Evolutionary conservation across 2,888 invertebrate species (phyloP).

Genomic region (Amblyteles armatorius): DNA sequence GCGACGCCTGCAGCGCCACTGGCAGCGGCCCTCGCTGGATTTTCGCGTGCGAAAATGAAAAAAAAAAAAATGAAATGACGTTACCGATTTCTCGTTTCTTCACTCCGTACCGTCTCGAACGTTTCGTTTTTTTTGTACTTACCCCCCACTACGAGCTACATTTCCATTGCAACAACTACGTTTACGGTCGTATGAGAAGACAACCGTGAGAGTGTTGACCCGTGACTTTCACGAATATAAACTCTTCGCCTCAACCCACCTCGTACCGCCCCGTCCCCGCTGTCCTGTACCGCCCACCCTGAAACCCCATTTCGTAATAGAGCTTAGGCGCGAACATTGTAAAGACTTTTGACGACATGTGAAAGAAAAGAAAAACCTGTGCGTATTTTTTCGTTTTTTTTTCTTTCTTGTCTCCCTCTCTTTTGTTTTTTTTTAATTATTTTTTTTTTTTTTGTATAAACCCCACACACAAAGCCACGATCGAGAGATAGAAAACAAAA

Average conservation of each 20-base stretch:
- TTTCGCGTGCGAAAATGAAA: background rate
- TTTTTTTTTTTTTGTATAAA: conserved; percentile 55
- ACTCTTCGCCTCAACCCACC: conserved; percentile 48
- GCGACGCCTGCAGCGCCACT: background rate
- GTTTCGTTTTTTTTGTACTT: conserved; percentile 38
- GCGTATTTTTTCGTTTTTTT: conserved; percentile 72
- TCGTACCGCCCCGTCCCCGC: conserved; percentile 19
- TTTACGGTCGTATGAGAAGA: conserved; percentile 49
- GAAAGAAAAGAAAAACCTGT: conserved; percentile 61
- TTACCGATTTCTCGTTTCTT: conserved; percentile 36
- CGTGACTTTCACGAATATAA: conserved; percentile 55
- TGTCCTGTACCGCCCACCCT: conserved; percentile 40
- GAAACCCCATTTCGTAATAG: conserved; percentile 50
- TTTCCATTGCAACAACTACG: conserved; percentile 54
- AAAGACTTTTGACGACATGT: conserved; percentile 73
- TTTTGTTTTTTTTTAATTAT: background rate
- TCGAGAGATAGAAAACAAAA: conserved; percentile 48
- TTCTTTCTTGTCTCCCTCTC: conserved; percentile 9
- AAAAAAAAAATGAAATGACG: background rate
- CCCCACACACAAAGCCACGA: conserved; percentile 9
- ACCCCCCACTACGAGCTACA: conserved; percentile 13
- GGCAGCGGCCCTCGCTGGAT: background rate
- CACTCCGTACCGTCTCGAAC: conserved; percentile 1
- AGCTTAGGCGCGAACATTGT: conserved; percentile 72
- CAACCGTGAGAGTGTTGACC: conserved; percentile 23